Conservation (phyloP, 2,113 vertebrate genomes). For the Pterocles orientalis region DNA sequence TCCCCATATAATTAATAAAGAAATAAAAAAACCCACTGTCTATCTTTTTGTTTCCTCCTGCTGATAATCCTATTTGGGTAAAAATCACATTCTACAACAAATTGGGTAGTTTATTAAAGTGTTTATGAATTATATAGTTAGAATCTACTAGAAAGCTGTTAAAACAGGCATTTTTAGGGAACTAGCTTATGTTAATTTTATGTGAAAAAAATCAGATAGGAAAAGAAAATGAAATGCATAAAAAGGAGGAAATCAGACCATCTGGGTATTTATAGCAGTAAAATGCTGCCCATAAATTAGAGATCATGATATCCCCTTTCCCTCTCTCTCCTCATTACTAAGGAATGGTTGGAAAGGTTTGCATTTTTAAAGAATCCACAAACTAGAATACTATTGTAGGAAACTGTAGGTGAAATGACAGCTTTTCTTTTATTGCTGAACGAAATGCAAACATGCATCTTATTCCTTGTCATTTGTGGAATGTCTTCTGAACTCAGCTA, state of each 20-base stretch:
- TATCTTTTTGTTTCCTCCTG: fast-evolving
- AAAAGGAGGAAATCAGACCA: constrained; percentile 3
- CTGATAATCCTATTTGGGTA: not conserved
- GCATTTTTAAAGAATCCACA: constrained; percentile 42
- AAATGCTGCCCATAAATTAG: constrained; percentile 34
- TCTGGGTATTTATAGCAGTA: not conserved
- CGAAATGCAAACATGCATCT: not conserved
- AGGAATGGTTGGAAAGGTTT: constrained; percentile 43
- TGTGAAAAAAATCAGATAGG: not conserved
- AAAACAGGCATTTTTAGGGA: not conserved
- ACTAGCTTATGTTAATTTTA: not conserved
- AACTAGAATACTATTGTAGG: not conserved
- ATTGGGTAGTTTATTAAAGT: not conserved
- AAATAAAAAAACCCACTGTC: not conserved
- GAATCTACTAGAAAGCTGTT: not conserved
- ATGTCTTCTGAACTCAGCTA: not conserved
- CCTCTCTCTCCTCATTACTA: constrained; percentile 16
- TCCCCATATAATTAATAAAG: not conserved
- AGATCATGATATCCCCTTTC: constrained; percentile 27
- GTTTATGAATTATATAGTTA: not conserved
- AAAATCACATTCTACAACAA: not conserved
- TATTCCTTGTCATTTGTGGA: not conserved
- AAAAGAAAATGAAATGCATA: not conserved
- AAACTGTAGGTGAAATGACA: not conserved
- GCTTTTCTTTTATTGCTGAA: not conserved